Evolutionary conservation across 2,888 invertebrate species (phyloP).

Genomic region (Bellardia bayeri): DNA sequence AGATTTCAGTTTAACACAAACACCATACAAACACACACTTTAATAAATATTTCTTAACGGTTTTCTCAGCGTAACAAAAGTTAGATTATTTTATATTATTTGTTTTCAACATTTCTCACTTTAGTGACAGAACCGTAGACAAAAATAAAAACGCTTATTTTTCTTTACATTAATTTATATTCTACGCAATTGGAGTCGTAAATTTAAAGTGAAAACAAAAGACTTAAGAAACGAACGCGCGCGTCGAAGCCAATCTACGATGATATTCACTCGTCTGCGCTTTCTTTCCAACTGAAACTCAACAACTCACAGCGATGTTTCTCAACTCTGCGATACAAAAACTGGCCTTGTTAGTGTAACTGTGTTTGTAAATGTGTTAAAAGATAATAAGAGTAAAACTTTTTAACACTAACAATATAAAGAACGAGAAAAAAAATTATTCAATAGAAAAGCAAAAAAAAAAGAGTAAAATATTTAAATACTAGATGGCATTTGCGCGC

Average conservation of each 20-base stretch:
- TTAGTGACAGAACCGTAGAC: constrained; percentile 5
- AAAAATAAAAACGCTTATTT: not conserved
- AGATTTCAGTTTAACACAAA: constrained; percentile 13
- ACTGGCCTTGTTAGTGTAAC: not conserved
- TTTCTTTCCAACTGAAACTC: constrained; percentile 71
- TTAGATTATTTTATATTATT: not conserved
- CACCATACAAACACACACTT: not conserved
- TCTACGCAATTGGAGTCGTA: constrained; percentile 39
- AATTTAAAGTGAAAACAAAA: constrained; percentile 74
- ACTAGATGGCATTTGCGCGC: too few species aligned
- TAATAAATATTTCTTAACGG: constrained; percentile 41
- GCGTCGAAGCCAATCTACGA: constrained; percentile 17
- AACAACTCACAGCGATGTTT: constrained; percentile 28
- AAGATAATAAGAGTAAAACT: constrained; percentile 34
- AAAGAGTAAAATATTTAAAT: not conserved
- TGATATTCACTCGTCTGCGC: constrained; percentile 62
- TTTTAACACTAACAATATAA: constrained; percentile 2
- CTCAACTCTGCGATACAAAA: constrained; percentile 13
- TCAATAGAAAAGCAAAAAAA: not conserved
- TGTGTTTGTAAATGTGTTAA: not conserved
- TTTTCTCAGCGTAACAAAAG: constrained; percentile 14
- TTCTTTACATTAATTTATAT: constrained; percentile 7
- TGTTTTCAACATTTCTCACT: constrained; percentile 19
- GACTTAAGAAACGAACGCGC: constrained; percentile 74
- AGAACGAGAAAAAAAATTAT: not conserved